These are phyloP conservation scores for Sylvia borin DNA, from an alignment of 2,797 vertebrate species.

Conservation along the genomic window DNA sequence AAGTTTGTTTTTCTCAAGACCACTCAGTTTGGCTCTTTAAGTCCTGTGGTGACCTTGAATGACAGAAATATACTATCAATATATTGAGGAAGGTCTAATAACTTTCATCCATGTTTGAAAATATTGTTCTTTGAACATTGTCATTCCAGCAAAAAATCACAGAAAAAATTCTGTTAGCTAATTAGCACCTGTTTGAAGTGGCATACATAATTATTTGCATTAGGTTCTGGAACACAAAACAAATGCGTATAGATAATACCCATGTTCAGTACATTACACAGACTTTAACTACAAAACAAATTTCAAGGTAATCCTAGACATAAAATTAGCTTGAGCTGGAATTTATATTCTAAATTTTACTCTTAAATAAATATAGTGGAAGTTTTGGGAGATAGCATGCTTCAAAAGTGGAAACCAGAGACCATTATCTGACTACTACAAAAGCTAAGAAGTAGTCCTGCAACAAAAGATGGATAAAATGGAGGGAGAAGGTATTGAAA, in stretches of 20 bases:
- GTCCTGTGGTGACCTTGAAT: neutral
- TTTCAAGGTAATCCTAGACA: neutral
- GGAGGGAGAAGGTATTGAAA: neutral
- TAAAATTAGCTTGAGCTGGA: neutral
- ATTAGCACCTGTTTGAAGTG: neutral
- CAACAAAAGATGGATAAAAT: neutral
- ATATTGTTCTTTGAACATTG: neutral
- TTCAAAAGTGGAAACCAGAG: neutral
- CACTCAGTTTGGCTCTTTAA: neutral
- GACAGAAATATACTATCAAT: neutral
- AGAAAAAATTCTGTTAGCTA: neutral
- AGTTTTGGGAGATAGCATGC: accelerated
- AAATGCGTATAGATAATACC: neutral
- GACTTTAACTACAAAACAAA: neutral
- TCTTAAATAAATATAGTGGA: neutral
- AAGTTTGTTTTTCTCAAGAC: neutral
- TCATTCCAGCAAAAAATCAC: neutral
- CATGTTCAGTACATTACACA: neutral
- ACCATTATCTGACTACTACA: neutral
- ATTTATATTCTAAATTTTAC: neutral
- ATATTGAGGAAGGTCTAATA: neutral
- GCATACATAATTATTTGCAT: neutral
- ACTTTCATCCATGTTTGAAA: neutral
- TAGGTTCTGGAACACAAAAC: neutral
- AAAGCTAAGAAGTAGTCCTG: accelerated